Percentiles rank a stretch among this genome's conserved stretches.
These are phyloP conservation scores for Bicyclus anynana DNA, from an alignment of 1,140 invertebrate species.

Conservation along the genomic window DNA sequence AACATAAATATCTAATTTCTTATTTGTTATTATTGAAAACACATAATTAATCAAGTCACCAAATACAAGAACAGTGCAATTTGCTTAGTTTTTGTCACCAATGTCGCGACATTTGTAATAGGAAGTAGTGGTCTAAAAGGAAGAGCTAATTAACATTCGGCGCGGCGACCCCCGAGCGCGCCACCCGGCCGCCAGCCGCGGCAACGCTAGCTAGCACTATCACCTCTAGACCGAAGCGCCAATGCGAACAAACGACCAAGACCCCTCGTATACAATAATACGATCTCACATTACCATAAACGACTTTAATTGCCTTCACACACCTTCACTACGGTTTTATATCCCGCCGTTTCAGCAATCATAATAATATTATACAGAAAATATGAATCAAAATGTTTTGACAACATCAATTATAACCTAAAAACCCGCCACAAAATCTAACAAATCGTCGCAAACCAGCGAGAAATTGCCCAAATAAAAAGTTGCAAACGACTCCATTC, in stretches of 20 bases:
- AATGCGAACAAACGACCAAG: constrained; percentile 12
- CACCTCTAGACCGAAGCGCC: constrained; percentile 33
- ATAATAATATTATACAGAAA: constrained; percentile 32
- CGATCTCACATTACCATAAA: constrained; percentile 1
- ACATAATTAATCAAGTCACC: no score
- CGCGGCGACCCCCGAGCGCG: constrained; percentile 53
- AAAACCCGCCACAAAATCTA: constrained; percentile 66
- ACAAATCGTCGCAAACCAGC: constrained; percentile 40
- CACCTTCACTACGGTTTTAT: not conserved
- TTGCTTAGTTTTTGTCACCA: constrained; percentile 33
- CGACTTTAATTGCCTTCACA: not conserved
- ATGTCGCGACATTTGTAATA: constrained; percentile 47
- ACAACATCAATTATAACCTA: constrained; percentile 76
- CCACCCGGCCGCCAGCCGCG: constrained; percentile 46
- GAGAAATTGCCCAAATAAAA: constrained; percentile 36
- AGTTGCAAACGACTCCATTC: constrained; percentile 23
- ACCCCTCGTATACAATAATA: not conserved
- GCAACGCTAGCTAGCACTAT: constrained; percentile 35
- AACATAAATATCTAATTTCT: no score
- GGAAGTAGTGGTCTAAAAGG: constrained; percentile 67
- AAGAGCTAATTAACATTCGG: constrained; percentile 71
- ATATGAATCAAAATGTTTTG: constrained; percentile 63
- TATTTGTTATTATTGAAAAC: no score
- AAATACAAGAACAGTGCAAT: not conserved
- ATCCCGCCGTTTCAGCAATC: constrained; percentile 14